Conservation (phyloP, 1,140 invertebrate genomes). For the Drosophila nebulosa region DNA sequence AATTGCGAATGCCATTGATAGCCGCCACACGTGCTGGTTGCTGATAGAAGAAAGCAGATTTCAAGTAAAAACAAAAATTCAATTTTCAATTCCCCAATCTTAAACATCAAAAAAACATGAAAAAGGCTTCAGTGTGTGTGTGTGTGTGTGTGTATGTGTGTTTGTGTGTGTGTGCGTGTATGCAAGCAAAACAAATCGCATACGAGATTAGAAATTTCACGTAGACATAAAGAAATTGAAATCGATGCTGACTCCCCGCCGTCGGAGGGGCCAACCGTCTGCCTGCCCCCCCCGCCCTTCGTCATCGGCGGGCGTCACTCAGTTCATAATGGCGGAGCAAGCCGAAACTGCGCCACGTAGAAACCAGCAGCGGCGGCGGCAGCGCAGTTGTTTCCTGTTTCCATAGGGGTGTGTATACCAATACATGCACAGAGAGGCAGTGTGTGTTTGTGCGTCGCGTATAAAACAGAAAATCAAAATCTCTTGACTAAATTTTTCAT, state of each 20-base stretch:
- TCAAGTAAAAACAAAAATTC: not conserved
- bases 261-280: no score
- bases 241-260: conserved; percentile 37
- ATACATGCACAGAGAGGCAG: conserved; percentile 28
- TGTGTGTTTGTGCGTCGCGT: conserved; percentile 57
- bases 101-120: not conserved
- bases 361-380: conserved; percentile 3
- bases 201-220: conserved; percentile 44
- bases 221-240: conserved; percentile 47
- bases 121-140: not conserved
- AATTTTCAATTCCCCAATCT: not conserved
- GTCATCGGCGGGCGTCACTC: conserved; percentile 14
- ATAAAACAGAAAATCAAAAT: conserved; percentile 81
- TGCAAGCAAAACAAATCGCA: conserved; percentile 35
- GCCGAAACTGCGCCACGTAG: conserved; percentile 16
- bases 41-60: not conserved
- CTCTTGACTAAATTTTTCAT: conserved; percentile 81
- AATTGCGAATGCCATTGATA: not conserved
- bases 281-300: not conserved
- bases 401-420: conserved; percentile 54
- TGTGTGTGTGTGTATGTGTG: not conserved
- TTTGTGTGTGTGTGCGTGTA: not conserved
- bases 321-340: conserved; percentile 47
- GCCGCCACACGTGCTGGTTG: not conserved
- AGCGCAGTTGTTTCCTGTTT: conserved; percentile 23